Percentiles rank a stretch among this genome's conserved stretches.
These are phyloP conservation scores for Otus sunia DNA, from an alignment of 2,113 vertebrate species.

Conservation along the genomic window DNA sequence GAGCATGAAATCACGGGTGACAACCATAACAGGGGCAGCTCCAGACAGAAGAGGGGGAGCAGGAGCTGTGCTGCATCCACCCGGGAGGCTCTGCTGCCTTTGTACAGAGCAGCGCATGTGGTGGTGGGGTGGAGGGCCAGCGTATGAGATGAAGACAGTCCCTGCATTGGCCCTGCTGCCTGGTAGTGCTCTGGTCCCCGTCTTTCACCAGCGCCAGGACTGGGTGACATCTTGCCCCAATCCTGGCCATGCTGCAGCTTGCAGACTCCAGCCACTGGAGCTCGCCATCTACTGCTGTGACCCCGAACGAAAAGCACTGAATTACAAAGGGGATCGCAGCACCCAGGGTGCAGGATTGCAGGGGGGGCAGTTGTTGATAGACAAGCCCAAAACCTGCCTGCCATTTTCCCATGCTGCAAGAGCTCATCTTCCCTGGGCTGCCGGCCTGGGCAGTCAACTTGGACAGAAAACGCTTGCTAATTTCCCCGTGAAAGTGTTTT, in stretches of 20 bases:
- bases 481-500: not conserved
- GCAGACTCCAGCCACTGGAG: not conserved
- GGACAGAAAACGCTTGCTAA: not conserved
- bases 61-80: conserved; percentile 37
- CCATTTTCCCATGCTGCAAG: not conserved
- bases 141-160: rapidly evolving
- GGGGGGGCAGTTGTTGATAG: no score
- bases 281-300: not conserved
- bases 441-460: not conserved
- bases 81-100: not conserved
- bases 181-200: not conserved
- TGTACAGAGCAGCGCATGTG: rapidly evolving
- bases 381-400: not conserved
- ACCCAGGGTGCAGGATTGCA: not conserved
- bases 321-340: rapidly evolving
- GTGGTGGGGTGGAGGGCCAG: not conserved
- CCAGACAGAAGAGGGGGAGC: conserved; percentile 43
- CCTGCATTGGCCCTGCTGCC: not conserved
- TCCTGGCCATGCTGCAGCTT: not conserved
- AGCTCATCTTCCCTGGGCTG: not conserved
- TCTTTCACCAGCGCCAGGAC: rapidly evolving
- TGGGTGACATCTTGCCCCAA: rapidly evolving
- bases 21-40: conserved; percentile 69
- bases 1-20: conserved; percentile 75
- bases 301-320: rapidly evolving